These are phyloP conservation scores for Ranitomeya imitator DNA, from an alignment of 2,113 vertebrate genomes.

Conservation along the genomic window DNA sequence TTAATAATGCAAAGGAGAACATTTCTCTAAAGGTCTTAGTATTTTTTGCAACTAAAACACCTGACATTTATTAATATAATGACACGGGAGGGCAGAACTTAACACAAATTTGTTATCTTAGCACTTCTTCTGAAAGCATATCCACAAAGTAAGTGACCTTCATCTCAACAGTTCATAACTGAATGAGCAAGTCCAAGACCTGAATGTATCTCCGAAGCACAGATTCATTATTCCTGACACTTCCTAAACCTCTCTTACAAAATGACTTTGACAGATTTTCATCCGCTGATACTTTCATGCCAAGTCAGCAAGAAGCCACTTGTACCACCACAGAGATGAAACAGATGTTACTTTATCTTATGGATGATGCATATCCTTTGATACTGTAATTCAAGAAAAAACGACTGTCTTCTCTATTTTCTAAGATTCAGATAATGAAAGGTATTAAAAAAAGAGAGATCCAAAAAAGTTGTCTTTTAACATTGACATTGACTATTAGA, in stretches of 20 bases:
- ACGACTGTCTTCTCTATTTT: not conserved
- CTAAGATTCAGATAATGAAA: not conserved
- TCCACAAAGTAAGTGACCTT: constrained; percentile 44
- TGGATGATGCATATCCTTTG: constrained; percentile 36
- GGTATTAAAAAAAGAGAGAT: not conserved
- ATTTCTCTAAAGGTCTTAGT: constrained; percentile 17
- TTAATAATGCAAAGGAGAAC: not conserved
- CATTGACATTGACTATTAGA: not conserved
- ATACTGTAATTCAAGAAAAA: not conserved
- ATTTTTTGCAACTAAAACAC: constrained; percentile 19
- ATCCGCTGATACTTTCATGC: constrained; percentile 23
- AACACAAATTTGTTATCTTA: constrained; percentile 44
- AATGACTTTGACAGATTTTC: constrained; percentile 39
- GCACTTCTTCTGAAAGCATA: constrained; percentile 43
- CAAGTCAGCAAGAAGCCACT: constrained; percentile 31
- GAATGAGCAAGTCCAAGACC: constrained; percentile 4
- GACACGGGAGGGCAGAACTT: constrained; percentile 30
- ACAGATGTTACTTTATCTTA: constrained; percentile 10
- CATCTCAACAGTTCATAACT: constrained; percentile 52
- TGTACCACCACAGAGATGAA: constrained; percentile 37
- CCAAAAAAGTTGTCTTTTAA: not conserved
- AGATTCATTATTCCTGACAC: constrained; percentile 20
- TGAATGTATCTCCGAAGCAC: constrained; percentile 28
- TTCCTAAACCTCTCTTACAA: not conserved
- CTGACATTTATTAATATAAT: constrained; percentile 43